These are phyloP conservation scores for Leguminivora glycinivorella DNA, from an alignment of 1,140 invertebrate genomes.

Conservation along the genomic window DNA sequence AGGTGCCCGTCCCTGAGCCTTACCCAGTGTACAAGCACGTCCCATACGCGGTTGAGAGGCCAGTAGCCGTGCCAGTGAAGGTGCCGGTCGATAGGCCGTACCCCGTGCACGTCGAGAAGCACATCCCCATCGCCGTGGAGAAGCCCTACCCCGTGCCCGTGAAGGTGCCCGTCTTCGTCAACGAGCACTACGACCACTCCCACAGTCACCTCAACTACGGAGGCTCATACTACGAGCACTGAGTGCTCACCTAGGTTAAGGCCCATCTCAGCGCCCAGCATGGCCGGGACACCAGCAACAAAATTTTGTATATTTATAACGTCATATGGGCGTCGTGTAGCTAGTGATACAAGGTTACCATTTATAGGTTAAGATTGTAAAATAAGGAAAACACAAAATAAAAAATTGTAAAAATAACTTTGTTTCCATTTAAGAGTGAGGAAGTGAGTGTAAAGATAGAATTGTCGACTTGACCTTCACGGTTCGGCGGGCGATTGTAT, in stretches of 20 bases:
- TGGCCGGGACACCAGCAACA: conserved; percentile 73
- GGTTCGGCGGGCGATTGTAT: conserved; percentile 26
- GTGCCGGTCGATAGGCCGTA: conserved; percentile 81
- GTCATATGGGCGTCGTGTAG: conserved; percentile 66
- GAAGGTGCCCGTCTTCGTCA: conserved; percentile 74
- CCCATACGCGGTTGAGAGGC: conserved; percentile 83
- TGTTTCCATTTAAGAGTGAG: conserved; percentile 43
- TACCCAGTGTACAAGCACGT: conserved; percentile 80
- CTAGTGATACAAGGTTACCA: conserved; percentile 76
- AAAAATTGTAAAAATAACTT: conserved; percentile 41
- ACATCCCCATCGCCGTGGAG: conserved; percentile 73
- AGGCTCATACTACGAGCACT: conserved; percentile 76
- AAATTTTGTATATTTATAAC: conserved; percentile 67
- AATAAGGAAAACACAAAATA: conserved; percentile 59
- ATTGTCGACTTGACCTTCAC: conserved; percentile 46
- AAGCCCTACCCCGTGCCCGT: conserved; percentile 81
- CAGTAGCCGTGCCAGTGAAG: conserved; percentile 82
- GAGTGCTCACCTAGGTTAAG: conserved; percentile 58
- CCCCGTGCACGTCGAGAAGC: conserved; percentile 79
- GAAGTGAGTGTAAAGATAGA: conserved; percentile 34
- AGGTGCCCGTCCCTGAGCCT: conserved; percentile 79
- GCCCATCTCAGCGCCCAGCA: conserved; percentile 54
- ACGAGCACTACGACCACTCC: conserved; percentile 46
- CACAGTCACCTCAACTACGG: conserved; percentile 54
- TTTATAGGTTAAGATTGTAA: conserved; percentile 74